phyloP scores from a whole-genome alignment of 1,140 invertebrate species.

The Samia ricini region DNA sequence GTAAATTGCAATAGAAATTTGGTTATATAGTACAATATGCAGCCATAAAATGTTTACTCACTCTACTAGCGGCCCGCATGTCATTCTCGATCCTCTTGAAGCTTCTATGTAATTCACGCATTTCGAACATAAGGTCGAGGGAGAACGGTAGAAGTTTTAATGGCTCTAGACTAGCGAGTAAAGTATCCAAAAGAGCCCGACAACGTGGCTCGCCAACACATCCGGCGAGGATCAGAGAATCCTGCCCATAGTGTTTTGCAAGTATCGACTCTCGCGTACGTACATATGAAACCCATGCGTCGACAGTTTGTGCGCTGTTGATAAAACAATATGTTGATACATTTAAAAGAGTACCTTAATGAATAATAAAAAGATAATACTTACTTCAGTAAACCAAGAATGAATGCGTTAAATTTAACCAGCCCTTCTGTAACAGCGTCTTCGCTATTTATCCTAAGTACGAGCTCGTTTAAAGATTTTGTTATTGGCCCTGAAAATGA shows the following conservation, averaged over 20 bases:
- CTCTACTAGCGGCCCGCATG: conserved; percentile 72
- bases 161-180: conserved; percentile 86
- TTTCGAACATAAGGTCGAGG: conserved; percentile 89
- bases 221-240: conserved; percentile 84
- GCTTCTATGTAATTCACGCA: conserved; percentile 86
- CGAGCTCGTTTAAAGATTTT: conserved; percentile 90
- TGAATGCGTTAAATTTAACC: conserved; percentile 93
- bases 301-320: conserved; percentile 86
- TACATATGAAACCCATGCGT: conserved; percentile 91
- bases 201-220: conserved; percentile 81
- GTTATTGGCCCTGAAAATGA: conserved; percentile 83
- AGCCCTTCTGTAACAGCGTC: conserved; percentile 90
- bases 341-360: background rate
- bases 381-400: conserved; percentile 93
- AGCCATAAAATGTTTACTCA: conserved; percentile 29
- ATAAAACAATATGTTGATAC: background rate
- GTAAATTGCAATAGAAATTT: too few relatives aligned
- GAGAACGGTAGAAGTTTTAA: conserved; percentile 88
- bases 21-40: background rate
- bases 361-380: background rate
- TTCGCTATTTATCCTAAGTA: conserved; percentile 90
- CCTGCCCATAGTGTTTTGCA: conserved; percentile 87
- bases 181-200: conserved; percentile 83
- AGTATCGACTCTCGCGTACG: conserved; percentile 89
- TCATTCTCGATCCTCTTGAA: conserved; percentile 83